These are phyloP conservation scores for Spondyliosoma cantharus DNA, from an alignment of 2,797 vertebrate genomes.

Conservation along the genomic window DNA sequence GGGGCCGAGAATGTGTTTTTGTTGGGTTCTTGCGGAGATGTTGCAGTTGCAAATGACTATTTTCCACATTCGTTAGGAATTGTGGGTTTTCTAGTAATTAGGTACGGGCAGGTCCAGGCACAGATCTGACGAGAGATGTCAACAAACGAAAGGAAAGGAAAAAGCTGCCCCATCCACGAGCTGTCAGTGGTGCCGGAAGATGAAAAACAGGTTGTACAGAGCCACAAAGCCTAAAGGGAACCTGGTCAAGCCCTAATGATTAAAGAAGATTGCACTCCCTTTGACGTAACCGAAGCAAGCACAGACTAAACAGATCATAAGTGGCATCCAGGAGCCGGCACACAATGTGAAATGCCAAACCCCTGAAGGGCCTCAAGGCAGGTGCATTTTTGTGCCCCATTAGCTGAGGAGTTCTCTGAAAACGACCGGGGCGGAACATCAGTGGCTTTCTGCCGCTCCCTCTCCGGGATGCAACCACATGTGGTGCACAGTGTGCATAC, in stretches of 20 bases:
- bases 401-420: constrained; percentile 58
- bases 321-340: constrained; percentile 52
- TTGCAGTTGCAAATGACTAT: constrained; percentile 32
- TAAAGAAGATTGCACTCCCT: constrained; percentile 59
- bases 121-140: constrained; percentile 14
- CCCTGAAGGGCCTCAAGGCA: constrained; percentile 58
- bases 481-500: constrained; percentile 10
- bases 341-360: constrained; percentile 70
- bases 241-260: constrained; percentile 60
- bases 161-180: constrained; percentile 13
- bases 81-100: constrained; percentile 45
- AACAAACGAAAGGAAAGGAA: constrained; percentile 24
- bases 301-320: constrained; percentile 68
- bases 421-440: constrained; percentile 56
- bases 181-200: constrained; percentile 28
- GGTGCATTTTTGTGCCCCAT: constrained; percentile 65
- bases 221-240: constrained; percentile 39
- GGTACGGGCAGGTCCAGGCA: constrained; percentile 40
- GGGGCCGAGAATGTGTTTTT: not conserved
- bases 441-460: constrained; percentile 40
- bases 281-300: constrained; percentile 55
- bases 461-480: constrained; percentile 42
- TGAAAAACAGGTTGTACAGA: constrained; percentile 60
- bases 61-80: constrained; percentile 43
- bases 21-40: not conserved